These are phyloP conservation scores for Halocynthia aurantium DNA, from an alignment of 23 tunicate genomes.

Conservation along the genomic window DNA sequence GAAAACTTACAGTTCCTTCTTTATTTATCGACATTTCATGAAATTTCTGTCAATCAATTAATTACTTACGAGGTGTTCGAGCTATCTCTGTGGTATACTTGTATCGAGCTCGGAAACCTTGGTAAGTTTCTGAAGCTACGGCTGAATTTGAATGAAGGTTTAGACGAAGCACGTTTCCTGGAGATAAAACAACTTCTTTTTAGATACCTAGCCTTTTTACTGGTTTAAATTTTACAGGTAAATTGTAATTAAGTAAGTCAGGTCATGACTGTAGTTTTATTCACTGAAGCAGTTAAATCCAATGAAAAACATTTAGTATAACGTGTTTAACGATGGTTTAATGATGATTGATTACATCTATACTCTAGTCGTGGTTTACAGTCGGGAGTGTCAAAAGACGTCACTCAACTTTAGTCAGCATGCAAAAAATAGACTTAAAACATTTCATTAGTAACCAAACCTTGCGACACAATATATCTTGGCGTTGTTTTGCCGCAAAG, in stretches of 20 bases:
- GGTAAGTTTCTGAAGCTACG: neutral
- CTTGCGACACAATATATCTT: neutral
- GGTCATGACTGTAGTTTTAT: neutral
- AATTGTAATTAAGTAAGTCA: neutral
- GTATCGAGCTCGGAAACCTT: slow-evolving; percentile 8
- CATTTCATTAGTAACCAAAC: neutral
- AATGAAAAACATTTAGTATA: neutral
- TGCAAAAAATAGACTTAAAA: neutral
- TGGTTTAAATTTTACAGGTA: neutral
- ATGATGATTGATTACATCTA: neutral
- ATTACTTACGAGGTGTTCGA: neutral
- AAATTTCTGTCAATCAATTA: neutral
- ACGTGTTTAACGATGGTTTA: neutral
- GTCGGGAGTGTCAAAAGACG: too few species aligned
- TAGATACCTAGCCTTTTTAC: neutral
- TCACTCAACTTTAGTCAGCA: too few species aligned
- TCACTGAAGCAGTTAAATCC: neutral
- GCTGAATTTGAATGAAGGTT: slow-evolving; percentile 16
- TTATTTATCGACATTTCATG: neutral
- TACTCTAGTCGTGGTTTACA: neutral
- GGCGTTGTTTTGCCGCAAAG: slow-evolving; percentile 8
- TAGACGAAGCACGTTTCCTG: neutral
- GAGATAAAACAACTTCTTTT: neutral
- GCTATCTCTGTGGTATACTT: neutral
- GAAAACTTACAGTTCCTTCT: too few species aligned